Evolutionary conservation across 2,888 invertebrate species (phyloP), one percentile per base, ranked within the genome.

Genomic region (Xanthia togata): DNA sequence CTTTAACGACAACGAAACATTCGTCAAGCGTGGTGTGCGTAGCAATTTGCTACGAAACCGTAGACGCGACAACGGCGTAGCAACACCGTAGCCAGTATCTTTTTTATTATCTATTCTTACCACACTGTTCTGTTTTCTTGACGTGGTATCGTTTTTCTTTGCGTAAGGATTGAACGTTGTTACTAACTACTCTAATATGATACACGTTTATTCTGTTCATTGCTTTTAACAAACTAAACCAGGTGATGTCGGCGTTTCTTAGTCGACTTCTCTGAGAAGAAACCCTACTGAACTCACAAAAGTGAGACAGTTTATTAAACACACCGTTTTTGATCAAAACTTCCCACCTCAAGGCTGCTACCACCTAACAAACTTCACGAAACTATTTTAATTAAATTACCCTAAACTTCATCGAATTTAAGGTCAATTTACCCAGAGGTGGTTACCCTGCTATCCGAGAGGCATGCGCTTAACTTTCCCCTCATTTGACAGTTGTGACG

Each of bases 351-450:
- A 79, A 72, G 59, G 55, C 55, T 60, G 55, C 23, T 55, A 26
- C 12, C 73, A 71, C 55, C 38, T 68, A 71, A 26, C 70, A 35
- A 82, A 76, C 41, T 85, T 55, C 35, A 44, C 20, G 38, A 50
- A 83, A 83, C 83, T 78, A 82, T 85, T 85, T 85, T 82, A 82
- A 85, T 85, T 85, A 78, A 82, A 78, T 85, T 82, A 82, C 73
- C 70, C 53, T 57, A 76, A 79, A 83, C 71, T 77, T 64, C 63
- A 81, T 86, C 69, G 68, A 83, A 81, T 78, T 86, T 87, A 59
- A 60, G 73, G 78, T 78, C 65, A 79, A 87, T 87, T 80, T 79
- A 78, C 63, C 59, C 59, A 2, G 47, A 65, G 77, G 77, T 77
- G 59, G 65, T 62, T 75, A 60, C 73, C 57, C 67, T 23, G 67